Evolutionary conservation across 2,888 invertebrate species (phyloP), one percentile per base, ranked within the genome.

Genomic region (Pyrocoelia pectoralis): DNA sequence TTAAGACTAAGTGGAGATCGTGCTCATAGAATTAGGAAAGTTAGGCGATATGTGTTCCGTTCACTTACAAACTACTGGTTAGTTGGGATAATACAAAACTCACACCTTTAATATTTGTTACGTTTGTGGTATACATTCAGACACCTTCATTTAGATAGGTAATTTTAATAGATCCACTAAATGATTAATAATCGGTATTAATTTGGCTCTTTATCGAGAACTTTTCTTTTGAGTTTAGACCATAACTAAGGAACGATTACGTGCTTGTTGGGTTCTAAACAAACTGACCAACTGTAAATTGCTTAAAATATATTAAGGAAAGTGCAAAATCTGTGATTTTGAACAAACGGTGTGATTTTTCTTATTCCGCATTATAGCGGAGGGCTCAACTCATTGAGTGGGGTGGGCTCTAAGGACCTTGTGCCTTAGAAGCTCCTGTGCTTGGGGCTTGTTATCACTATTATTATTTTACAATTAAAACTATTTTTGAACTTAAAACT

Each of bases 41-140:
- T 75, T 79, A 79, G 79, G 76, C 75, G 75, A 79, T 80, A 77
- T 80, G 79, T 80, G 80, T 81, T 81, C 80, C 76, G 73, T 76
- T 75, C 72, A 71, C 69, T 70, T 71, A 68, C 73, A 64, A 61
- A 60, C 66, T 60, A 28, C 68, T 70, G 73, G 70, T 74, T 74
- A 75, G 76, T 75, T 74, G 74, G 71, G 72, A 71, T 66, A 71
- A 70, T 62, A 65, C 68, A 58, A 53, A 10, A 24, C 53, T 49
- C 14, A 52, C 12, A 53, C 29, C 13, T 28, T 41, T 46, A 46
- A 24, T 33, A 33, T 33, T 33, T 8, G 10, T 33, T 33, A 33
- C 33, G n/a, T 33, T 10, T n/a, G n/a, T 33, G 33, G 33, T 33
- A 33, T 33, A 33, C 40, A 6, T 13, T 4, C 40, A n/a, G 3